Conservation (phyloP, 2,797 vertebrate species). For the Pseudochirops cupreus region DNA sequence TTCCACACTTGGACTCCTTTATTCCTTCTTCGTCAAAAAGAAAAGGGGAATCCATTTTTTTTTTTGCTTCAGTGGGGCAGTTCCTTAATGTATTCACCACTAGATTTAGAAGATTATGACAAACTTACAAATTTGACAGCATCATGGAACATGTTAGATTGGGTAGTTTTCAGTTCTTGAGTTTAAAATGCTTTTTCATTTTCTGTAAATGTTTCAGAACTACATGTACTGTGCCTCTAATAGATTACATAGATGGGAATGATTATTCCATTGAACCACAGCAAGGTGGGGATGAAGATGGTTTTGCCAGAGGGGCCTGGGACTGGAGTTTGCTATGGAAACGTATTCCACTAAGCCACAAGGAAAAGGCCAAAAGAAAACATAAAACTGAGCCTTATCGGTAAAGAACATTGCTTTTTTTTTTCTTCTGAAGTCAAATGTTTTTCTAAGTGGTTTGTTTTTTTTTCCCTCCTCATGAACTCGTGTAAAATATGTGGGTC, state of each 20-base stretch:
- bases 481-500: conserved; percentile 76
- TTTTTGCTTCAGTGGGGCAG: background rate
- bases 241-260: conserved; percentile 99
- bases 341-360: conserved; percentile 95
- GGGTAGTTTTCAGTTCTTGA: conserved; percentile 83
- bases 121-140: background rate
- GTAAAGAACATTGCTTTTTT: conserved; percentile 88
- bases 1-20: background rate
- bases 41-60: background rate
- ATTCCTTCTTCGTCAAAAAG: background rate
- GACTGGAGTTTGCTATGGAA: conserved; percentile 99
- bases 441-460: conserved; percentile 86
- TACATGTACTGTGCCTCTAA: conserved; percentile 97
- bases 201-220: conserved; percentile 94
- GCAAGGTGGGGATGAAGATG: conserved; percentile 99
- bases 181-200: conserved; percentile 86
- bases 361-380: conserved; percentile 95
- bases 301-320: conserved; percentile 98
- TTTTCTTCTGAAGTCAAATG: conserved; percentile 56
- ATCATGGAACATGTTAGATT: conserved; percentile 60
- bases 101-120: background rate
- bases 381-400: conserved; percentile 97
- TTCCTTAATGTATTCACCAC: background rate
- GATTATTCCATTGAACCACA: conserved; percentile 98
- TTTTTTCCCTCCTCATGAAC: conserved; percentile 84